phyloP scores from a whole-genome alignment of 2,113 vertebrate genomes.

The Limnothrissa miodon region DNA sequence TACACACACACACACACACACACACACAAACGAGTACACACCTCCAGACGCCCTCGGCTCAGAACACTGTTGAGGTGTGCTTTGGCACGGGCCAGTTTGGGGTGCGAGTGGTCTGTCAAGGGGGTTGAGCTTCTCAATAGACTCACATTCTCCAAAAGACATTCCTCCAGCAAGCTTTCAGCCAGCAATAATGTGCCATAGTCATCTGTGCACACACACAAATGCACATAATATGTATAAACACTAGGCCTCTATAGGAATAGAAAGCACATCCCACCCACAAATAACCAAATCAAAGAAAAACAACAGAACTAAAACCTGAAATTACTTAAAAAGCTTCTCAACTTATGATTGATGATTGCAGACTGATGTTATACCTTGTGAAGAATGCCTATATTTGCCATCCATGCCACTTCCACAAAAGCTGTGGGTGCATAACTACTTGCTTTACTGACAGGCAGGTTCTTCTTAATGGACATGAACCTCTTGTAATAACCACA shows the following conservation, averaged over 20 bases:
- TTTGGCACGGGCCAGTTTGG: conserved; percentile 80
- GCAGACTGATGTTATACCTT: too few relatives aligned
- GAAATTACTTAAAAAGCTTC: too few relatives aligned
- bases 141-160: conserved; percentile 82
- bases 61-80: conserved; percentile 80
- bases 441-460: neutral
- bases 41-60: conserved; percentile 81
- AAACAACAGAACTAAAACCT: too few relatives aligned
- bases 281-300: too few relatives aligned
- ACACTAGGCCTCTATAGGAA: neutral
- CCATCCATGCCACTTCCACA: neutral
- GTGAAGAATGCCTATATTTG: neutral
- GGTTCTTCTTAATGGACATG: neutral
- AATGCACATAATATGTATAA: neutral
- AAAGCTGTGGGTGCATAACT: neutral
- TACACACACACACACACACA: conserved; percentile 56
- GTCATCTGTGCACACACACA: conserved; percentile 77
- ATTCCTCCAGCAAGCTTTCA: conserved; percentile 86
- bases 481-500: neutral
- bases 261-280: neutral
- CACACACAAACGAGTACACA: conserved; percentile 45
- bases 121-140: conserved; percentile 78
- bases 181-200: conserved; percentile 82
- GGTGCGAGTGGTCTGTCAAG: conserved; percentile 79
- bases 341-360: too few relatives aligned